A percentile compares a stretch with the other conserved stretches of the same genome.
phyloP scores from a whole-genome alignment of 2,888 invertebrate genomes.

The Microctonus brassicae region DNA sequence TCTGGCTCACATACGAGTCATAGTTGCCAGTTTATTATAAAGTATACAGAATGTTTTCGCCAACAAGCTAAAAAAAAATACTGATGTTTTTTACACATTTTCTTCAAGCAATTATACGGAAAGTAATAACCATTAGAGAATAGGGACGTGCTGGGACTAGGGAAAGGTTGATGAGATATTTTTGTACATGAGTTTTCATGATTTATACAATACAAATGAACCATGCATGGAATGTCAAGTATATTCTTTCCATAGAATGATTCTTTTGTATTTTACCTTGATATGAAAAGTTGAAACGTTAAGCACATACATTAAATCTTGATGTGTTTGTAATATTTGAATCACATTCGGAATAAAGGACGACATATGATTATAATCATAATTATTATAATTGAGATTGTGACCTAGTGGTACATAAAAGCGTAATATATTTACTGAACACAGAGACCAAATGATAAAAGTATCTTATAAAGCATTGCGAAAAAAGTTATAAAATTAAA shows the following conservation, averaged over 20 bases:
- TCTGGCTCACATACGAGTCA: background rate
- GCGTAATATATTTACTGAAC: too few relatives aligned
- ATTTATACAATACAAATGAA: background rate
- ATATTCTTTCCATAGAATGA: background rate
- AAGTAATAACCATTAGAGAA: background rate
- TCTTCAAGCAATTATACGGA: background rate
- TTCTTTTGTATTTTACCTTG: background rate
- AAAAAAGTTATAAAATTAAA: slow-evolving; percentile 15
- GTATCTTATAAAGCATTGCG: background rate
- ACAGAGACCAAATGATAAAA: background rate
- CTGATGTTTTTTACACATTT: background rate
- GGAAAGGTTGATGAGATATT: background rate
- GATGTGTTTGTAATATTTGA: too few relatives aligned
- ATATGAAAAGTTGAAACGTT: background rate
- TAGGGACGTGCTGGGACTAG: background rate
- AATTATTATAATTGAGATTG: too few relatives aligned
- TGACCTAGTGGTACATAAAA: too few relatives aligned
- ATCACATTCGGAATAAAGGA: background rate
- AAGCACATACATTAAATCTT: background rate
- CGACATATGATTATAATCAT: too few relatives aligned
- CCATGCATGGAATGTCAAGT: background rate
- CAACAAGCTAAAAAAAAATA: background rate
- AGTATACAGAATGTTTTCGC: background rate
- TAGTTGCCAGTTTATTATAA: background rate
- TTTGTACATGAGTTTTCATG: background rate